A percentile compares a stretch with the other conserved stretches of the same genome.
Evolutionary conservation across 53 echinoderm and acorn worm species (phyloP).

Genomic region (Antedon mediterranea): DNA sequence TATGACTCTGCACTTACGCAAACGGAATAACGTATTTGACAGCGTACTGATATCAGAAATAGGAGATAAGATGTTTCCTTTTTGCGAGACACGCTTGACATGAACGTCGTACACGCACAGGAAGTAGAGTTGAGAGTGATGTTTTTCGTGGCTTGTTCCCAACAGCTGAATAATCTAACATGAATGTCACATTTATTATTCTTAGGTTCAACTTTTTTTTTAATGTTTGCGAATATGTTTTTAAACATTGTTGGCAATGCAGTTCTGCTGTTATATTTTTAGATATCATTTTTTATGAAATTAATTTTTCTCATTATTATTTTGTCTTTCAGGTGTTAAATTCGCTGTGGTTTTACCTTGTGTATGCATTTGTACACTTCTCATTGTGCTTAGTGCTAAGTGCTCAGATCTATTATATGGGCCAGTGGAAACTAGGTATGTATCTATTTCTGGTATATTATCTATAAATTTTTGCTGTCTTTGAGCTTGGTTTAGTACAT

Average conservation of each 20-base stretch:
- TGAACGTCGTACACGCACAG: not conserved
- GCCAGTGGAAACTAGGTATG: conserved; percentile 61
- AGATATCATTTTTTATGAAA: not conserved
- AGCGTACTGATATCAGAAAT: not conserved
- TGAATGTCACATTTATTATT: too few species aligned
- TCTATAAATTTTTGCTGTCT: too few species aligned
- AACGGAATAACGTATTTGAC: not conserved
- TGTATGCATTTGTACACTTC: conserved; percentile 52
- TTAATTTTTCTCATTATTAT: conserved; percentile 6
- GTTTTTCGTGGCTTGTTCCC: not conserved
- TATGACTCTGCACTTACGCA: not conserved
- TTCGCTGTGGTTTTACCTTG: conserved; percentile 40
- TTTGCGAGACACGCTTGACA: not conserved
- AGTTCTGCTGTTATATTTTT: not conserved
- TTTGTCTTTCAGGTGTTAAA: conserved; percentile 44
- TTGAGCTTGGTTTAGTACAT: too few species aligned
- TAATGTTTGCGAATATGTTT: too few species aligned
- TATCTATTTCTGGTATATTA: too few species aligned
- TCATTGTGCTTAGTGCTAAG: conserved; percentile 49
- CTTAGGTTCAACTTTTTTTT: too few species aligned
- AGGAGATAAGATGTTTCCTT: not conserved
- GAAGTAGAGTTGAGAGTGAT: not conserved
- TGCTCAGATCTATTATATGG: conserved; percentile 83
- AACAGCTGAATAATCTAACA: not conserved
- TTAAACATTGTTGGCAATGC: too few species aligned